Evolutionary conservation across 2,113 vertebrate genomes (phyloP).

Genomic region (Rhodinocichla rosea): DNA sequence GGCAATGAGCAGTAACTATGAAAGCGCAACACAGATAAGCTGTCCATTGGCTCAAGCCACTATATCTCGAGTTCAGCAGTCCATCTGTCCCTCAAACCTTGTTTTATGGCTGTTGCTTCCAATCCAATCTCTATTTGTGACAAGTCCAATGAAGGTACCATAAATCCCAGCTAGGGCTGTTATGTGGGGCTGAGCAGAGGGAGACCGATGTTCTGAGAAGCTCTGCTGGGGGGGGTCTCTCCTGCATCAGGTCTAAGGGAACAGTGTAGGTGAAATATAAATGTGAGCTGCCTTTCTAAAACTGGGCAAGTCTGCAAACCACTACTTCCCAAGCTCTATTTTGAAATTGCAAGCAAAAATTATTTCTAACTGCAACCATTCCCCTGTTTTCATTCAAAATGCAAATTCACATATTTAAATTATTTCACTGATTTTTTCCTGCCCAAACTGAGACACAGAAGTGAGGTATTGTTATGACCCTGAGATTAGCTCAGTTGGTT

Average conservation of each 20-base stretch:
- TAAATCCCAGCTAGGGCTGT: conserved; percentile 8
- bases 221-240: not conserved
- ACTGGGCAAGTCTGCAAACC: not conserved
- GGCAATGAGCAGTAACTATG: conserved; percentile 17
- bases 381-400: not conserved
- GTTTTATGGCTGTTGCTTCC: conserved; percentile 31
- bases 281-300: not conserved
- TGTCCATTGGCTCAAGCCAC: not conserved
- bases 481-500: not conserved
- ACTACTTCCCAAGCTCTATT: not conserved
- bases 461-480: not conserved
- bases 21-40: not conserved
- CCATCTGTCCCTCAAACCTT: conserved; percentile 16
- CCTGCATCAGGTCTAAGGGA: not conserved
- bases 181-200: not conserved
- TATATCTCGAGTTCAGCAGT: conserved; percentile 24
- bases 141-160: not conserved
- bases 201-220: not conserved
- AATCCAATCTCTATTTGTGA: conserved; percentile 46
- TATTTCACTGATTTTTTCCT: not conserved
- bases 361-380: not conserved
- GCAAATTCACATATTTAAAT: not conserved
- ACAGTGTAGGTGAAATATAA: not conserved
- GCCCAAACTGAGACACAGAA: not conserved
- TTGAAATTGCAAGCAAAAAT: not conserved